These are phyloP conservation scores for Bugula neritina DNA, from an alignment of 2,888 invertebrate species.

Conservation along the genomic window DNA sequence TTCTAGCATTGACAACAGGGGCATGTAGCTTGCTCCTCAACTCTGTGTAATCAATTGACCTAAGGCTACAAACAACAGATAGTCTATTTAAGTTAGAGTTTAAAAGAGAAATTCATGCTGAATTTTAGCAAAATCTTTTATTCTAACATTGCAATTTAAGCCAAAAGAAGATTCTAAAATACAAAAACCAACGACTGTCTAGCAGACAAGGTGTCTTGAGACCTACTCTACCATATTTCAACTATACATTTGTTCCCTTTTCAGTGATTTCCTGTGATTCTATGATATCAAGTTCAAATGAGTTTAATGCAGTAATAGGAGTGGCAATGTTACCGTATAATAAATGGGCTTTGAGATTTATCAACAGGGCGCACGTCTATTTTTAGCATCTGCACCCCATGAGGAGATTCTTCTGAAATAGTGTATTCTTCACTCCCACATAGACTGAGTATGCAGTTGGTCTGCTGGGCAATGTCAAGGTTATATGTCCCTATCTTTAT, in stretches of 20 bases:
- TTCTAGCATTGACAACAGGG: slow-evolving; percentile 64
- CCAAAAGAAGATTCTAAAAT: no score
- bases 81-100: no score
- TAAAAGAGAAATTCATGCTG: no score
- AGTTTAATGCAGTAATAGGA: no score
- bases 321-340: slow-evolving; percentile 35
- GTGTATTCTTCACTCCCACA: slow-evolving; percentile 60
- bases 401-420: slow-evolving; percentile 64
- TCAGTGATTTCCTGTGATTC: no score
- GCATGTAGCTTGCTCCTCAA: slow-evolving; percentile 67
- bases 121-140: no score
- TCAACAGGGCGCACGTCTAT: slow-evolving; percentile 10
- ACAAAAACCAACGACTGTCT: no score
- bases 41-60: slow-evolving; percentile 72
- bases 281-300: no score
- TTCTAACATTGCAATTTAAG: no score
- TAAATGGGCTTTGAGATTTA: background rate
- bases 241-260: no score
- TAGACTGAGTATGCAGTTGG: slow-evolving; percentile 69
- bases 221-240: no score
- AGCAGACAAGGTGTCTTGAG: no score
- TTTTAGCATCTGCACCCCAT: slow-evolving; percentile 63
- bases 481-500: slow-evolving; percentile 73
- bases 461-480: slow-evolving; percentile 70
- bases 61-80: slow-evolving; percentile 58